phyloP scores from a whole-genome alignment of 2,113 vertebrate species.

The Mobula hypostoma region DNA sequence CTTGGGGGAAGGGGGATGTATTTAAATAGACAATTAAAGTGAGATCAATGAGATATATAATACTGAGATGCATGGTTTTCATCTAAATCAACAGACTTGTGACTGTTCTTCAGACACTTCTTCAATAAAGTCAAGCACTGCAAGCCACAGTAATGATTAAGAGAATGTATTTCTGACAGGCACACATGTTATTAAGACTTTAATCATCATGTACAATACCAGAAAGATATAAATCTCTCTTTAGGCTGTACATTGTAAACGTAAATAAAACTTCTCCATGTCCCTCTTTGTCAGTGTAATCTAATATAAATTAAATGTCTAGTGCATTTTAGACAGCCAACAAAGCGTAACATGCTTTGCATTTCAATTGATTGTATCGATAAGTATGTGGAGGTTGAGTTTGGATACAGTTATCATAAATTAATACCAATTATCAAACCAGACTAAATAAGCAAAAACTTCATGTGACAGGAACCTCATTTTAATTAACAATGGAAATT shows the following conservation, averaged over 20 bases:
- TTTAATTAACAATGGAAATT: neutral
- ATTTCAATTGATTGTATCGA: neutral
- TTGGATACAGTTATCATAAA: neutral
- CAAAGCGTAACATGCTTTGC: neutral
- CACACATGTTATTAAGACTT: conserved; percentile 5
- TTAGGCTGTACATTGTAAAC: neutral
- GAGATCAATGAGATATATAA: neutral
- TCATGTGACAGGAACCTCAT: neutral
- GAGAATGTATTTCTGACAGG: conserved; percentile 16
- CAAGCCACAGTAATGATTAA: conserved; percentile 16
- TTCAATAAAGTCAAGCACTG: neutral
- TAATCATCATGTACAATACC: neutral
- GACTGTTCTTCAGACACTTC: conserved; percentile 17
- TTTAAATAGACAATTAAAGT: neutral
- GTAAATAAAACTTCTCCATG: neutral
- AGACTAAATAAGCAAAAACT: neutral
- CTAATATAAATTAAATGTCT: neutral
- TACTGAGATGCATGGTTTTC: neutral
- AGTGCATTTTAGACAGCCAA: neutral
- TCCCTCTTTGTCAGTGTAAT: neutral
- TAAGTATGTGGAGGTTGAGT: neutral
- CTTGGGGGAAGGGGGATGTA: neutral
- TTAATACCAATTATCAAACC: neutral
- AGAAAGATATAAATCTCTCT: neutral
- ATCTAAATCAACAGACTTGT: conserved; percentile 1